Evolutionary conservation across 2,888 invertebrate species (phyloP), one percentile per base, ranked within the genome.

Genomic region (Bimastos eiseni): DNA sequence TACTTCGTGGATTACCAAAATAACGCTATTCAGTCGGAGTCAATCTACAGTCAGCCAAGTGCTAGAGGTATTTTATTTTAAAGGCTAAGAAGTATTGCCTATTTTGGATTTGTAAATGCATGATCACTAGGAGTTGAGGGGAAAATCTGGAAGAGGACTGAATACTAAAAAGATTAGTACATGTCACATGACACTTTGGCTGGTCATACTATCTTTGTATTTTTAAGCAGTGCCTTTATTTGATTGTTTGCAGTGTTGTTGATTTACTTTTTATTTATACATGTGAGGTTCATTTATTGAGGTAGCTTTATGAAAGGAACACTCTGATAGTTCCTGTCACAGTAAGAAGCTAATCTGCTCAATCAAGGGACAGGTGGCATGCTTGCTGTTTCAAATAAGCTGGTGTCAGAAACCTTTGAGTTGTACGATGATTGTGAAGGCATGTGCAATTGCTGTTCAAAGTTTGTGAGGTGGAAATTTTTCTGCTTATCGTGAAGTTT

Each of bases 1-100:
- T 98, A 98, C 95, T 96, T 98, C 93, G 96, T 97, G 90, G 96
- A 97, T 19, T 37, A 86, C 37, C 86, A 34, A 24, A 37, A 19
- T 24, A 30, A 37, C 24, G 37, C 24, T 34, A 0, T 8, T 19
- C 86, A 86, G n/a, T 30, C 37, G 17, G 86, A 86, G 37, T 86
- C 86, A 3, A 86, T 86, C 37, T 86, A 86, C 17, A 86, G 86
- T 86, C 86, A 86, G 5, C 86, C 86, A 86, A 86, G 24, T n/a
- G 86, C 34, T 34, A 37, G 19, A 86, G 86, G 86, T 86, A 86
- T n/a, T 70, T 70, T 70, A n/a, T n/a, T 30, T 70, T 30, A 70
- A 70, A 70, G 30, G 11, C n/a, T n/a, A 6, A 8, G 11, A n/a
- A 0, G 70, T 70, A 70, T 70, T 70, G 70, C 11, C 13, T n/a